Conservation (phyloP, 1,140 invertebrate genomes). For the Zophobas atratus region DNA sequence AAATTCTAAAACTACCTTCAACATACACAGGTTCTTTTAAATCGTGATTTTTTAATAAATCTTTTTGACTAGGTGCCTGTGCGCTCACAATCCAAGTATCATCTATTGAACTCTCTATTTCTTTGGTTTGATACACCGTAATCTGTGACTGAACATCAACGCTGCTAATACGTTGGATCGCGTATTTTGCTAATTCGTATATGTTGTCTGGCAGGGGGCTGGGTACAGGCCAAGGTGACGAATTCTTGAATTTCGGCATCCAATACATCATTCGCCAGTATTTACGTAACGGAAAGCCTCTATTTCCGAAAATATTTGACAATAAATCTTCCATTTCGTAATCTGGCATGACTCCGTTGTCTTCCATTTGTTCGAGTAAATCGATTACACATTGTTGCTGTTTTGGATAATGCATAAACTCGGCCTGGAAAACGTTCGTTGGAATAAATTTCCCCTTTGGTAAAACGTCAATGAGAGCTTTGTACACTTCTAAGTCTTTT, state of each 20-base stretch:
- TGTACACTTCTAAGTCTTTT: conserved; percentile 93
- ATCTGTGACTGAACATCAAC: conserved; percentile 86
- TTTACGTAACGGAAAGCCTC: conserved; percentile 85
- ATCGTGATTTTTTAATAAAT: conserved; percentile 81
- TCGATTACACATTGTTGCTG: conserved; percentile 94
- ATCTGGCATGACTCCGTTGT: conserved; percentile 93
- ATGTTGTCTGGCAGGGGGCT: conserved; percentile 80
- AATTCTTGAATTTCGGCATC: conserved; percentile 97
- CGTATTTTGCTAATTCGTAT: conserved; percentile 87
- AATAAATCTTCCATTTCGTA: conserved; percentile 88
- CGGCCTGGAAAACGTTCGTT: conserved; percentile 84
- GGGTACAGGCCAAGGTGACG: conserved; percentile 92
- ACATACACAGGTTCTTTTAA: conserved; percentile 83
- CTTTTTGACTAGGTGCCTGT: conserved; percentile 84
- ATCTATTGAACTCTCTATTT: conserved; percentile 84
- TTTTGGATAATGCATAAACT: conserved; percentile 94
- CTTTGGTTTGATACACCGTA: conserved; percentile 78
- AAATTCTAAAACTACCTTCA: conserved; percentile 90
- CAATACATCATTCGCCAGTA: conserved; percentile 96
- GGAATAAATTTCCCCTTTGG: conserved; percentile 94
- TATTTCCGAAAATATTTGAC: conserved; percentile 86
- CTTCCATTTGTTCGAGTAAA: conserved; percentile 92
- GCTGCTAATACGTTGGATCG: conserved; percentile 88
- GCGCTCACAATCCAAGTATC: conserved; percentile 96
- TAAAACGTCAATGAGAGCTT: conserved; percentile 90